A percentile compares a stretch with the other conserved stretches of the same genome.
These are phyloP conservation scores for Nasonia giraulti DNA, from an alignment of 1,140 invertebrate genomes.

Conservation along the genomic window DNA sequence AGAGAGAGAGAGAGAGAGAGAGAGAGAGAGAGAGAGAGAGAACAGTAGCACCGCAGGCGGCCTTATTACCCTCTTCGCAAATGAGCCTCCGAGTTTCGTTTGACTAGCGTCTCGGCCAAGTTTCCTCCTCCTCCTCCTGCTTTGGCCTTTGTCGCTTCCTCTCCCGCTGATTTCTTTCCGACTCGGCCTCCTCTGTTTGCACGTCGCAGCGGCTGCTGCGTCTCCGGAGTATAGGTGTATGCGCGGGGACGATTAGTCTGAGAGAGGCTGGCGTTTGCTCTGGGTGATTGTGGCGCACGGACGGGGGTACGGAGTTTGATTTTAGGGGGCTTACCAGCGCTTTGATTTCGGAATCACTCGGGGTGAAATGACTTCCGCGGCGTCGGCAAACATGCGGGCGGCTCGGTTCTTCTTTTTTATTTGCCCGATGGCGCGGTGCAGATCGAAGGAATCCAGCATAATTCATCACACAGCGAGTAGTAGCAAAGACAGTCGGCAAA, in stretches of 20 bases:
- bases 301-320: not conserved
- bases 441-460: no score
- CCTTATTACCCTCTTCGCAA: not conserved
- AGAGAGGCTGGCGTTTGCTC: not conserved
- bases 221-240: not conserved
- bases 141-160: not conserved
- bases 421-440: no score
- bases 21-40: no score
- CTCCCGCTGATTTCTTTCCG: conserved; percentile 6
- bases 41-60: not conserved
- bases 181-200: conserved; percentile 5
- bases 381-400: not conserved
- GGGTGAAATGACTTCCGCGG: not conserved
- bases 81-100: not conserved
- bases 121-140: not conserved
- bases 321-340: not conserved
- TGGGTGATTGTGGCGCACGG: not conserved
- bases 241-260: not conserved
- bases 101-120: not conserved
- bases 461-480: no score
- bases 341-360: not conserved
- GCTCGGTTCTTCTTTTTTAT: not conserved
- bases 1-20: no score
- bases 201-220: no score
- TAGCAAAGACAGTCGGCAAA: not conserved